Base-by-base conservation (phyloP, 2,113 vertebrate genomes). In the Apaloderma vittatum region DNA sequence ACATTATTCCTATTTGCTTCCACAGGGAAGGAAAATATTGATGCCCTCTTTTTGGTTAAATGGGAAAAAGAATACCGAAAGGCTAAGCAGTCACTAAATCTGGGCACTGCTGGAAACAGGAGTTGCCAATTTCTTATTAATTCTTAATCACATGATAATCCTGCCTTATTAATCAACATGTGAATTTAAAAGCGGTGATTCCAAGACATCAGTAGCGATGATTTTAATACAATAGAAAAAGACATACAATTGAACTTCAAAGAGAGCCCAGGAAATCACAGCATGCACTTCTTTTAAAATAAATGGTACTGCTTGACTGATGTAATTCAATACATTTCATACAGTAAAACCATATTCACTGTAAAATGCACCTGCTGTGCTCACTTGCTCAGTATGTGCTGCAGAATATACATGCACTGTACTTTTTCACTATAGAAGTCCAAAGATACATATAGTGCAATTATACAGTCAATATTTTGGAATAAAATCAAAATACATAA, bases 141-240 rank as follows among this genome's bases (percentile, higher is more conserved):
- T 74, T 63, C 37, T 52, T 89, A 94, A 87, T 74, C 70, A 57
- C 27, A n/a, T 52, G 29, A 71, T 78, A 87, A 91, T 91, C 73
- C 36, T 78, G 24, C 45, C 5, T 78, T 93, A 86, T 74, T 80
- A 94, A 89, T 87, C 84, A 59, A 40, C 10, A 12, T 32, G 57
- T 67, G 63, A 63, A 40, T 93, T 94, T 89, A 49, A 96, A 89
- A 93, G 80, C 36, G 57, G 61, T 52, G 34, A 74, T 86, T 91
- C 59, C 61, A 77, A 80, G 51, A 59, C 73, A 52, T 79, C 66
- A 76, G 40, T 51, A 84, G 21, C 11, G 48, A 46, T 77, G 46
- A 55, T 65, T 80, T 59, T 37, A 67, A 20, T 62, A 52, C 46
- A 70, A 58, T 8, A 9, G 0, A 54, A 75, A 74, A 61, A 37